A percentile compares a stretch with the other conserved stretches of the same genome.
Evolutionary conservation across 1,140 invertebrate species (phyloP).

Genomic region (Panagrolaimus sp.): DNA sequence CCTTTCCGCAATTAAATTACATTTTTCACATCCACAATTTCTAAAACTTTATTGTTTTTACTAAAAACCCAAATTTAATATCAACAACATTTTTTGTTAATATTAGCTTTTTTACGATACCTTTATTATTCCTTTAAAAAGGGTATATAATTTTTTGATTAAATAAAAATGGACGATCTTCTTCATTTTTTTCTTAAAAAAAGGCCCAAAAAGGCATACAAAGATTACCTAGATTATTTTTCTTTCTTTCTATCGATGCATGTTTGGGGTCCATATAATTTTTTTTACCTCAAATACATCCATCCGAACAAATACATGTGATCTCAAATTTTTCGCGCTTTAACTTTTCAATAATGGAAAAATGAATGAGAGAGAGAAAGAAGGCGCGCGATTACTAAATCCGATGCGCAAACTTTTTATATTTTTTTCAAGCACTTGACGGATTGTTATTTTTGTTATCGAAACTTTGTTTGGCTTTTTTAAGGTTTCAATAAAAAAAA

Average conservation of each 20-base stretch:
- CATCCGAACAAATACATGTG: too few species aligned
- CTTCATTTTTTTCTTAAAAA: too few species aligned
- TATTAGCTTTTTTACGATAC: constrained; percentile 1
- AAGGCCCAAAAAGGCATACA: too few species aligned
- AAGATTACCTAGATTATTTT: too few species aligned
- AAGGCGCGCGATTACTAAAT: constrained; percentile 13
- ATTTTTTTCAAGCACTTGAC: background rate
- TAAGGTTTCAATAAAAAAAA: constrained; percentile 10
- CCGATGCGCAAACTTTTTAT: constrained; percentile 13
- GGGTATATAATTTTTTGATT: background rate
- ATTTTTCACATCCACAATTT: constrained; percentile 85
- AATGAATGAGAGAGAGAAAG: too few species aligned
- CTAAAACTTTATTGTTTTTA: constrained; percentile 56
- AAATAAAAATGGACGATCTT: constrained; percentile 17
- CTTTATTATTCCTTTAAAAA: background rate
- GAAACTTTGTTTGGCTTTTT: background rate
- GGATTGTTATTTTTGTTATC: background rate
- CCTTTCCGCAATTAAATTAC: constrained; percentile 73
- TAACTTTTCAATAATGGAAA: too few species aligned
- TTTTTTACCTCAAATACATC: too few species aligned
- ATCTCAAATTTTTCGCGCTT: too few species aligned
- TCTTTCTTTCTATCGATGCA: too few species aligned
- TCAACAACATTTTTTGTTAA: background rate
- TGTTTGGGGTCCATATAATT: too few species aligned
- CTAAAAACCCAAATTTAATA: background rate